Base-by-base conservation (phyloP, 2,797 vertebrate genomes). In the Aselliscus stoliczkanus region DNA sequence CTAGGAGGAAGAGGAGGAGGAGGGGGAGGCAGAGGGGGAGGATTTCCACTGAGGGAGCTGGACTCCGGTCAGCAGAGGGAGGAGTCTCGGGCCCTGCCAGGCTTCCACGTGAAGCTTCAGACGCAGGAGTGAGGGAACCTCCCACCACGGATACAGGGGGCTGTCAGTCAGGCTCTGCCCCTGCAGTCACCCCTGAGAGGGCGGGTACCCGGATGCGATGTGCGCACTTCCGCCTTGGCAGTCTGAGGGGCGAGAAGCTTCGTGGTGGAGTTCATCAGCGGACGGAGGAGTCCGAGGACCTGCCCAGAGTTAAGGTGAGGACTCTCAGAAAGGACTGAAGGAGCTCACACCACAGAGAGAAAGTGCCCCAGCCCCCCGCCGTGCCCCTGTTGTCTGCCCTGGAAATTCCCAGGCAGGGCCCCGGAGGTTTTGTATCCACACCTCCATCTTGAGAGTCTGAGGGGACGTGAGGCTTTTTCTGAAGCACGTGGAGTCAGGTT, bases 401-500 rank as follows among this genome's bases (percentile, higher is more conserved):
- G 39, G 2, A 37, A n/a, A 12, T 5, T 65, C 20, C 20, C 14
- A 4, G 4, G 34, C 44, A 25, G 27, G 27, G 44, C 44, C 86
- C 27, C 18, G 8, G 27, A 39, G 23, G 47, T n/a, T 14, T 37
- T 25, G 27, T 39, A 39, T 39, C 58, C 13, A 3, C 1, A 6
- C 20, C 6, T 21, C 88, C 64, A 44, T 60, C 31, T 75, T 88
- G 62, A 15, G 25, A 64, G 37, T 27, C 34, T 29, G 58, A 76
- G 18, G 31, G 47, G n/a, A 14, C 0, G 7, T 4, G 37, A 21
- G 18, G 58, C 20, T 83, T 56, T 64, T 4, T 69, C 42, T 17
- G 39, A 39, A 7, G 4, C 31, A 0, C n/a, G 2, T 7, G 4
- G 77, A 18, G 18, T 64, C 11, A 0, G 0, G 12, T 65, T 21